Conservation (phyloP, 2,113 vertebrate species). For the Petaurus breviceps region DNA sequence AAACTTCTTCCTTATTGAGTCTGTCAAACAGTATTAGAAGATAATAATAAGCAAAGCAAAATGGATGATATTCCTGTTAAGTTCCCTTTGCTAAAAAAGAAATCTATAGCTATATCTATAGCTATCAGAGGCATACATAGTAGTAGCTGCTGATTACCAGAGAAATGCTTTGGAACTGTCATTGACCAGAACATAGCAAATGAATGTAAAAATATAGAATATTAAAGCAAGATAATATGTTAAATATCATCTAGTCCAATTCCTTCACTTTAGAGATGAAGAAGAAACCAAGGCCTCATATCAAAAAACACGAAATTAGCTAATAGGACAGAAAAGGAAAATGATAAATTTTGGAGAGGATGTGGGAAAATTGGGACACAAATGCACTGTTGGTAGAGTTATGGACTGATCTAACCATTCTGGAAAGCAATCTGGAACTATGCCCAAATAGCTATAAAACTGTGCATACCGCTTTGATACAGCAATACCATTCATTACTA, state of each 20-base stretch:
- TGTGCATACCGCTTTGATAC: too few relatives aligned
- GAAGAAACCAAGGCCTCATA: not conserved
- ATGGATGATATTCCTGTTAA: not conserved
- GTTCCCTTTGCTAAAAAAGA: not conserved
- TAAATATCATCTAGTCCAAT: not conserved
- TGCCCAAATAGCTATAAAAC: too few relatives aligned
- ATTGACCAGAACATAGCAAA: not conserved
- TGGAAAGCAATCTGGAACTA: too few relatives aligned
- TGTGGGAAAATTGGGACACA: too few relatives aligned
- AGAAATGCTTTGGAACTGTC: too few relatives aligned
- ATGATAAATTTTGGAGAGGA: too few relatives aligned
- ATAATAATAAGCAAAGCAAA: not conserved
- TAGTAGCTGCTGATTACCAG: not conserved
- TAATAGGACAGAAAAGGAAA: too few relatives aligned
- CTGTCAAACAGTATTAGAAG: not conserved
- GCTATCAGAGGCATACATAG: not conserved
- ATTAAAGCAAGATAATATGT: not conserved
- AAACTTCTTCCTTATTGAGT: not conserved
- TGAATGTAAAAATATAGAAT: not conserved
- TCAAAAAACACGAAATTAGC: not conserved
- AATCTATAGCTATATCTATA: not conserved
- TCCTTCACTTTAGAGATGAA: not conserved
- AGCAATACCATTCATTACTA: too few relatives aligned
- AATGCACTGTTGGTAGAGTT: too few relatives aligned
- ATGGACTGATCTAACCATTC: too few relatives aligned